Evolutionary conservation across 2,113 vertebrate genomes (phyloP).

Genomic region (Engraulis encrasicolus): DNA sequence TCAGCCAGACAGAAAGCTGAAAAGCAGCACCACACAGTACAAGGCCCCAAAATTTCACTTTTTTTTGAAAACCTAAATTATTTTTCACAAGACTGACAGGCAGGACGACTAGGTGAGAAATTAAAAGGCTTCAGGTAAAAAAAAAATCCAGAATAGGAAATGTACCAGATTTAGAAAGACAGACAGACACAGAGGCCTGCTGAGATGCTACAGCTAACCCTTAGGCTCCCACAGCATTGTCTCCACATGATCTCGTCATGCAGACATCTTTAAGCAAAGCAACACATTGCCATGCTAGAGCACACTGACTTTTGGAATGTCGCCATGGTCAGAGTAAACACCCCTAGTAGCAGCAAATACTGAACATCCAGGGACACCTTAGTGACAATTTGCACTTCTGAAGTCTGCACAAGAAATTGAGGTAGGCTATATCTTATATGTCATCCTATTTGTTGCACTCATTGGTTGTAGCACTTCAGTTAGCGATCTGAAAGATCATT

Average conservation of each 20-base stretch:
- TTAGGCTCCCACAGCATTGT: background rate
- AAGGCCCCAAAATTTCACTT: background rate
- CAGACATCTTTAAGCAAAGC: background rate
- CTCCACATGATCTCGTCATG: background rate
- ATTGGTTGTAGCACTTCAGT: too few species aligned
- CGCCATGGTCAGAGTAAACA: too few species aligned
- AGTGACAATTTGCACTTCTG: too few species aligned
- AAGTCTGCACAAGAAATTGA: too few species aligned
- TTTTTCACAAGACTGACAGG: background rate
- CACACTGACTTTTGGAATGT: background rate
- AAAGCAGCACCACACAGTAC: background rate
- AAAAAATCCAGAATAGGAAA: background rate
- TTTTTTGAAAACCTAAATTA: too few species aligned
- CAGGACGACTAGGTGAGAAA: too few species aligned
- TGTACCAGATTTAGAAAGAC: background rate
- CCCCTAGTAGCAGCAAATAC: too few species aligned
- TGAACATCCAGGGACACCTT: too few species aligned
- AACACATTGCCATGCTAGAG: background rate
- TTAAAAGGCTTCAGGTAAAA: background rate
- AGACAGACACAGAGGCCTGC: background rate
- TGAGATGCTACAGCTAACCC: background rate
- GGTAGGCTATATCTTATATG: too few species aligned
- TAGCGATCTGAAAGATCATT: too few species aligned
- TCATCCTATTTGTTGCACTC: too few species aligned
- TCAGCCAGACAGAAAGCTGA: background rate